These are phyloP conservation scores for Venustoraphidia nigricollis DNA, from an alignment of 2,888 invertebrate genomes.

Conservation along the genomic window DNA sequence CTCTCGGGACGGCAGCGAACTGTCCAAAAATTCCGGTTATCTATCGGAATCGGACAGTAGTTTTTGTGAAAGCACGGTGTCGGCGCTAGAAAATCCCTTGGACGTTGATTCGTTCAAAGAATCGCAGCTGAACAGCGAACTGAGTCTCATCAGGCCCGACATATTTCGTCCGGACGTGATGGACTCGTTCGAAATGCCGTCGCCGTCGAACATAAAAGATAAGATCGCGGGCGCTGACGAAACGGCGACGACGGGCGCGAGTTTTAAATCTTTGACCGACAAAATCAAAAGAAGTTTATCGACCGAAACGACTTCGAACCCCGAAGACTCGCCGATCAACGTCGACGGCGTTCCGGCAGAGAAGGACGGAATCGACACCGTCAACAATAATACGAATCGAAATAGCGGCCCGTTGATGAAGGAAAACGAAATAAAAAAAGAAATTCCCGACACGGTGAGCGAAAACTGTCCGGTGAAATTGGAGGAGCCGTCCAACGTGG, in stretches of 20 bases:
- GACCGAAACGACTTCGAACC: slow-evolving; percentile 11
- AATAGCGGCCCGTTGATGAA: slow-evolving; percentile 6
- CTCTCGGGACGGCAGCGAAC: slow-evolving; percentile 40
- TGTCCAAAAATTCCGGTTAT: slow-evolving; percentile 42
- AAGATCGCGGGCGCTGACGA: slow-evolving; percentile 3
- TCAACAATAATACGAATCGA: slow-evolving; percentile 10
- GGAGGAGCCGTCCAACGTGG: slow-evolving; percentile 4
- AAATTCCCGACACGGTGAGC: not conserved
- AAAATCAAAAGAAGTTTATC: slow-evolving; percentile 9
- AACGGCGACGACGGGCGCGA: not conserved
- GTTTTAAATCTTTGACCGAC: slow-evolving; percentile 4
- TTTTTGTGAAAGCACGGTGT: slow-evolving; percentile 29
- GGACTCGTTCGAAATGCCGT: too few species aligned
- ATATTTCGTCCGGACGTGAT: too few species aligned
- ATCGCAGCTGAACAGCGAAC: too few species aligned
- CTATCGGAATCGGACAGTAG: slow-evolving; percentile 46
- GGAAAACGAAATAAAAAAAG: slow-evolving; percentile 6
- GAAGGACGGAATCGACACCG: slow-evolving; percentile 9
- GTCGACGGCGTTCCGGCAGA: not conserved
- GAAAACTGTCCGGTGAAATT: not conserved
- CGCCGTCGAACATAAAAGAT: slow-evolving; percentile 3
- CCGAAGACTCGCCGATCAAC: not conserved
- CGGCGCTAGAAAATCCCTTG: slow-evolving; percentile 1
- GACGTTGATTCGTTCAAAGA: too few species aligned
- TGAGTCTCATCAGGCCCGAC: too few species aligned